phyloP scores from a whole-genome alignment of 2,888 invertebrate genomes.

The Chloroclystis v-ata region DNA sequence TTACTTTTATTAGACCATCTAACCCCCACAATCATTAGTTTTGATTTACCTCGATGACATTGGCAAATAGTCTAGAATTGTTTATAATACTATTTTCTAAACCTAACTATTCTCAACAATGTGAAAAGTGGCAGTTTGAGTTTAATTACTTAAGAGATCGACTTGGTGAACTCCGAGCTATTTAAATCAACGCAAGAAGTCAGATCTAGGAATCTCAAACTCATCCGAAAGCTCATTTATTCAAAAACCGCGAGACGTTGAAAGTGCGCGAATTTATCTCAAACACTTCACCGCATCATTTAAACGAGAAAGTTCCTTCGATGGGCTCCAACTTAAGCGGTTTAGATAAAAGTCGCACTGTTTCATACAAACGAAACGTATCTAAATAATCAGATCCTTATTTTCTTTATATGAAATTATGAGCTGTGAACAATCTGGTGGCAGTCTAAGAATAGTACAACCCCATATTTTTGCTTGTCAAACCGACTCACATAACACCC shows the following conservation, averaged over 20 bases:
- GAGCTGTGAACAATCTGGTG: no score
- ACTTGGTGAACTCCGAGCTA: background rate
- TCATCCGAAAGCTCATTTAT: slow-evolving; percentile 21
- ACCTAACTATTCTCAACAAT: no score
- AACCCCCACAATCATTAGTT: no score
- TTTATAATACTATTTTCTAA: no score
- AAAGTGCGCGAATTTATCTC: slow-evolving; percentile 27
- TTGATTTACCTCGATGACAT: no score
- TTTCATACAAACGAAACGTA: background rate
- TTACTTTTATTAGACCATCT: no score
- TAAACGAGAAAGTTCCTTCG: slow-evolving; percentile 29
- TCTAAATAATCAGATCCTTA: background rate
- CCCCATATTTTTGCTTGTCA: no score
- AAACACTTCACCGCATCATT: slow-evolving; percentile 27
- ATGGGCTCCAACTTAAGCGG: slow-evolving; percentile 20
- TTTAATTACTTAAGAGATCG: background rate
- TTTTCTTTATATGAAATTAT: no score
- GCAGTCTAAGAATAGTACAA: no score
- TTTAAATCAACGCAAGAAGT: slow-evolving; percentile 8
- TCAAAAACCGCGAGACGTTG: slow-evolving; percentile 22
- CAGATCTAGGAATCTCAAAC: slow-evolving; percentile 15
- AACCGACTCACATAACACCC: no score
- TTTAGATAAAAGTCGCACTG: background rate
- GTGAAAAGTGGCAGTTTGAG: no score
- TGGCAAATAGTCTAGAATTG: no score